Conservation (phyloP, 2,888 invertebrate genomes). For the Drosophila aldrichi region DNA sequence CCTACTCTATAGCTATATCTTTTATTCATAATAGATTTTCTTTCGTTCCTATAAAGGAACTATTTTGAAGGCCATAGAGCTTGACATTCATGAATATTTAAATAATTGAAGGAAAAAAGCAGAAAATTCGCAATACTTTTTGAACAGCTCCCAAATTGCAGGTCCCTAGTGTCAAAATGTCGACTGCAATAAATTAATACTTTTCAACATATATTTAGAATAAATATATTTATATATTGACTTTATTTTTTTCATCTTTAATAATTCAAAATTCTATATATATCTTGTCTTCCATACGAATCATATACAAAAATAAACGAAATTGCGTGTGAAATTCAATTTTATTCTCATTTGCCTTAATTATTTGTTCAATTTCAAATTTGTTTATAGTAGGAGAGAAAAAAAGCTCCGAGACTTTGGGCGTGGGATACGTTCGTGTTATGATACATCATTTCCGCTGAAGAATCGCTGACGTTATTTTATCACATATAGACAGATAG, state of each 20-base stretch:
- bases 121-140: too few relatives aligned
- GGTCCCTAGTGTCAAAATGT: background rate
- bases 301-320: slow-evolving; percentile 58
- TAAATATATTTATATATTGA: background rate
- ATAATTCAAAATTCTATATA: background rate
- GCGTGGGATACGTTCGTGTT: slow-evolving; percentile 52
- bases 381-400: slow-evolving; percentile 60
- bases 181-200: background rate
- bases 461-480: slow-evolving; percentile 31
- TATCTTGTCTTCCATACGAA: slow-evolving; percentile 12
- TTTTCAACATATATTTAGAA: background rate
- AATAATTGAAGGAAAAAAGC: too few relatives aligned
- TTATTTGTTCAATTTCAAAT: slow-evolving; percentile 29
- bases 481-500: slow-evolving; percentile 22
- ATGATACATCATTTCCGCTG: slow-evolving; percentile 71
- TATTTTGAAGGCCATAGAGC: too few relatives aligned
- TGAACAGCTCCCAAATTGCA: background rate
- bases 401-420: slow-evolving; percentile 52
- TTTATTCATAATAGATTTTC: too few relatives aligned
- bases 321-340: slow-evolving; percentile 71
- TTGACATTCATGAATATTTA: too few relatives aligned
- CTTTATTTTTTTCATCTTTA: background rate
- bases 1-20: too few relatives aligned
- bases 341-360: slow-evolving; percentile 22
- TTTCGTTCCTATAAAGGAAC: too few relatives aligned